Evolutionary conservation across 1,140 invertebrate species (phyloP).

Genomic region (Papilio aristodemus): DNA sequence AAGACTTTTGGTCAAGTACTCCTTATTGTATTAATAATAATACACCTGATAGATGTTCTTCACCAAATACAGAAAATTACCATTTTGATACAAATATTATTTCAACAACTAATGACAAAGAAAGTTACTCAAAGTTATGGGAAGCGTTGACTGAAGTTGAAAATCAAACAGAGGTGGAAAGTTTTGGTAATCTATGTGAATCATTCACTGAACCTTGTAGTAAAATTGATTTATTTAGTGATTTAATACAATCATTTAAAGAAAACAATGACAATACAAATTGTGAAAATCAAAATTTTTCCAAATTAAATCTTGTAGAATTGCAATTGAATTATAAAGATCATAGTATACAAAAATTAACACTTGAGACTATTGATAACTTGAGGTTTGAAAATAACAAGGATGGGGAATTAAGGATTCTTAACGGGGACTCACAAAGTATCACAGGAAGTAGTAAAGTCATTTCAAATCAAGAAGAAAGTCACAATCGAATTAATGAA

Average conservation of each 20-base stretch:
- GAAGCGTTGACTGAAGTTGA: constrained; percentile 42
- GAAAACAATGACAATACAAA: constrained; percentile 27
- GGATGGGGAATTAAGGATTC: not conserved
- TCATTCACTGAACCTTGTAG: constrained; percentile 43
- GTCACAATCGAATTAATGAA: not conserved
- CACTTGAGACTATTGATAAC: not conserved
- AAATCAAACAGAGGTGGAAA: constrained; percentile 40
- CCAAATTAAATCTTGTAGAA: constrained; percentile 31
- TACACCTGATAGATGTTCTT: not conserved
- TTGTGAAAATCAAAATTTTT: constrained; percentile 21
- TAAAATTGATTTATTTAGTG: constrained; percentile 52
- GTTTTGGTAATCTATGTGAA: constrained; percentile 49
- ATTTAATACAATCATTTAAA: constrained; percentile 52
- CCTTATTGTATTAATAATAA: constrained; percentile 29
- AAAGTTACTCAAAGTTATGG: constrained; percentile 46
- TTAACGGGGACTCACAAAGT: not conserved
- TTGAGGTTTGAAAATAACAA: not conserved
- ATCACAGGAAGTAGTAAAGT: not conserved
- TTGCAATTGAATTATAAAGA: constrained; percentile 24
- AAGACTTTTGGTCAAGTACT: constrained; percentile 54
- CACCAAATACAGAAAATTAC: constrained; percentile 63
- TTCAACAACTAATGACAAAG: constrained; percentile 87
- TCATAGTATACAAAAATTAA: constrained; percentile 4
- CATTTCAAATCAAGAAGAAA: not conserved
- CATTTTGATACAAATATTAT: constrained; percentile 40